Base-by-base conservation (phyloP, 2,888 invertebrate species). In the Augochlorella aurata region DNA sequence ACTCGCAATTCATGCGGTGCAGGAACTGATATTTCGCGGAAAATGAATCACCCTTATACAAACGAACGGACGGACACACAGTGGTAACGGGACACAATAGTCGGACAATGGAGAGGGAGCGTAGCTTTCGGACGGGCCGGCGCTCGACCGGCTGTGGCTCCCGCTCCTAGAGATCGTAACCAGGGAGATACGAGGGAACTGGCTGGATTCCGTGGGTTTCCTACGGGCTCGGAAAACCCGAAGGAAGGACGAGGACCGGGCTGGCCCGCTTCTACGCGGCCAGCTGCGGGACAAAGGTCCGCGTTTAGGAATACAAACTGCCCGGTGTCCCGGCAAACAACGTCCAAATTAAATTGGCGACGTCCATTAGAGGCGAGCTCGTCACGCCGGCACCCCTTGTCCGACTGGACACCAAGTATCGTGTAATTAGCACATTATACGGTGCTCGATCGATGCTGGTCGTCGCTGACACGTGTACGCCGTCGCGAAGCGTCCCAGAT, bases 1-100 rank as follows among this genome's bases (percentile, higher is more conserved):
- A 86, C 87, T 89, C 88, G 89, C 90, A 91, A 91, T 91, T 90
- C 90, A 91, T 88, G 86, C 88, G 85, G 88, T 86, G 86, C 91
- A 91, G 92, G 91, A 92, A 91, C 92, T 92, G 93, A 93, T 93
- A 93, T 92, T 93, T 92, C 91, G 89, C 89, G 86, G 92, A 90
- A 89, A 92, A 93, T 93, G 92, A 92, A 93, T 93, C 92, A 92
- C 90, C 89, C 87, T 89, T 90, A 89, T 90, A 90, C 89, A 90
- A 91, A 90, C 92, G 89, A 47, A 85, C 68, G 67, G 47, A 85
- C 88, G 88, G 90, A 88, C 88, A 85, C 90, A 85, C 90, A 90
- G 92, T 88, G 89, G 93, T 91, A 91, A 91, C 90, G 87, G 90
- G 87, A 90, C 90, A 93, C 92, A 92, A 92, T 91, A 89, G 91